Conservation (phyloP, 2,113 vertebrate genomes). For the Romanogobio albipinnatus region DNA sequence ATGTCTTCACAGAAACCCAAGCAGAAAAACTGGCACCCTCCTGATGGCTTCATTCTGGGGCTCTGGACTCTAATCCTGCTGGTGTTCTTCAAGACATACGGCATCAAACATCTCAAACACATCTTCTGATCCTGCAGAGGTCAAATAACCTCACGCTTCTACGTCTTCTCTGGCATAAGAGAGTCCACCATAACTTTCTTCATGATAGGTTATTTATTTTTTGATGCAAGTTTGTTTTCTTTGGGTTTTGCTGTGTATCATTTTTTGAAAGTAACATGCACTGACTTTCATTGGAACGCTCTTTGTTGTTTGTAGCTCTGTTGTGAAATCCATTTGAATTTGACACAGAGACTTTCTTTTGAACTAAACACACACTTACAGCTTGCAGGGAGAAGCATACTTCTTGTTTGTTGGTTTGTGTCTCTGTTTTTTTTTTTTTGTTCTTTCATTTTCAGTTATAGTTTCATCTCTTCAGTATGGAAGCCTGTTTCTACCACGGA, state of each 20-base stretch:
- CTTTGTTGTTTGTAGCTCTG: slow-evolving; percentile 19
- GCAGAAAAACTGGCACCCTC: slow-evolving; percentile 96
- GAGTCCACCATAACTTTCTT: background rate
- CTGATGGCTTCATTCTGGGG: slow-evolving; percentile 96
- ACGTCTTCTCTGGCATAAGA: background rate
- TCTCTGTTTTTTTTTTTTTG: background rate
- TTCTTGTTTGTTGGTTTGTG: slow-evolving; percentile 20
- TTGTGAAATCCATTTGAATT: slow-evolving; percentile 17
- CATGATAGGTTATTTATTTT: background rate
- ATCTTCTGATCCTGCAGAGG: slow-evolving; percentile 81
- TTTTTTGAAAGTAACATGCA: background rate
- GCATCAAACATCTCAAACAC: slow-evolving; percentile 96
- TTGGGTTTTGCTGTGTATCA: background rate
- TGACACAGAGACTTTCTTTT: slow-evolving; percentile 34
- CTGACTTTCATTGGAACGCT: slow-evolving; percentile 1
- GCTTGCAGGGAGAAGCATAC: background rate
- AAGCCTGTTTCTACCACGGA: no score
- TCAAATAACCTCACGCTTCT: background rate
- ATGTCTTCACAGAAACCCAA: slow-evolving; percentile 87
- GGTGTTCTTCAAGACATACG: slow-evolving; percentile 97
- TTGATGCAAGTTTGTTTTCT: slow-evolving; percentile 21
- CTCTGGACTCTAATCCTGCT: slow-evolving; percentile 96
- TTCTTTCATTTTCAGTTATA: slow-evolving; percentile 17
- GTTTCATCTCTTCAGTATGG: background rate
- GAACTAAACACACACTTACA: slow-evolving; percentile 24